Conservation (phyloP, 2,113 vertebrate genomes). For the Cyrtonyx montezumae region DNA sequence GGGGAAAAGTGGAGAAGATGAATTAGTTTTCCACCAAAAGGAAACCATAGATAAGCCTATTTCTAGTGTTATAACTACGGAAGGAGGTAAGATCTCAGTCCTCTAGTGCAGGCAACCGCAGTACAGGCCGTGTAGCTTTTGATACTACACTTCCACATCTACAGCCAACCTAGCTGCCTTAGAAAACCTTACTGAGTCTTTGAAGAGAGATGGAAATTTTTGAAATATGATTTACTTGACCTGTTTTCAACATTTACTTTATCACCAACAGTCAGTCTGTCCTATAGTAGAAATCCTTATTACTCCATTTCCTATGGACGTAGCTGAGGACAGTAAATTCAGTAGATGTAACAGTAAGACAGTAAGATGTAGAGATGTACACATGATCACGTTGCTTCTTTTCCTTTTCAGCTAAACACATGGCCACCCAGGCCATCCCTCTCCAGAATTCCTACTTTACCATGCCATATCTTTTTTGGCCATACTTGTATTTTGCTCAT, state of each 20-base stretch:
- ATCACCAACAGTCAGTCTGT: neutral
- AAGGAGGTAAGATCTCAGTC: neutral
- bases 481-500: neutral
- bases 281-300: neutral
- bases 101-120: neutral
- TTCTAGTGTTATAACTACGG: neutral
- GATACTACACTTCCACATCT: too few species aligned
- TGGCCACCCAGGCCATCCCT: neutral
- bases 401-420: neutral
- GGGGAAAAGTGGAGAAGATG: neutral
- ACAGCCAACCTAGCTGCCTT: neutral
- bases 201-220: neutral
- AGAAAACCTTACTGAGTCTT: neutral
- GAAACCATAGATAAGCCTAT: neutral
- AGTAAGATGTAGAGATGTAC: neutral
- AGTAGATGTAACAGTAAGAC: neutral
- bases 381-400: neutral
- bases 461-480: accelerated
- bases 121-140: neutral
- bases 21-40: neutral
- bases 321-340: neutral
- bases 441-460: neutral
- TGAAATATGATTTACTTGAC: neutral
- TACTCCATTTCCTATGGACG: neutral
- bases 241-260: neutral